Percentiles rank a stretch among this genome's conserved stretches.
Evolutionary conservation across 2,797 vertebrate genomes (phyloP).

Genomic region (Sardinella longiceps): DNA sequence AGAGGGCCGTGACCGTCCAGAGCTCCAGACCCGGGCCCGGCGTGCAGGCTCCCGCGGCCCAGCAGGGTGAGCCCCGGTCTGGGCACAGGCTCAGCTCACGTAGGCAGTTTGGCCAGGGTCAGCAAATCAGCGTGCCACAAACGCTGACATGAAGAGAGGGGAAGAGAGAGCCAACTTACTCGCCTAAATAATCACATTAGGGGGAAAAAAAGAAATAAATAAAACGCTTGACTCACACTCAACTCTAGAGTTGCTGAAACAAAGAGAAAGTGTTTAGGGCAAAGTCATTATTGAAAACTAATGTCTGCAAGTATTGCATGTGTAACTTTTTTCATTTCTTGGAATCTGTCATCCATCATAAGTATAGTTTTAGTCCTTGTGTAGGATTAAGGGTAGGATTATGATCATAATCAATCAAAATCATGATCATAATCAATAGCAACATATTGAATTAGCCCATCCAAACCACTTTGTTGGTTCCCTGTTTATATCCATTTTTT

Average conservation of each 20-base stretch:
- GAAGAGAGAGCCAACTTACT: not conserved
- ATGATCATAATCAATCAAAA: no score
- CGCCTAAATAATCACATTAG: not conserved
- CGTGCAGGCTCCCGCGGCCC: slow-evolving; percentile 54
- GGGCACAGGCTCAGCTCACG: not conserved
- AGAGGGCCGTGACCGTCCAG: slow-evolving; percentile 79
- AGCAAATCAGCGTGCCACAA: not conserved
- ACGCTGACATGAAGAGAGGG: not conserved
- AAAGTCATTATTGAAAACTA: not conserved
- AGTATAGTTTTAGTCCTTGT: not conserved
- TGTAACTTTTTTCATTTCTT: not conserved
- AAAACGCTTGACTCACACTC: not conserved
- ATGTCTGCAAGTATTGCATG: not conserved
- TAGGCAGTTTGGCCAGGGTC: not conserved
- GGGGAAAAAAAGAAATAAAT: not conserved
- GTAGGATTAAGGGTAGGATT: no score
- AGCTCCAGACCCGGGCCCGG: slow-evolving; percentile 70
- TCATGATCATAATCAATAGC: not conserved
- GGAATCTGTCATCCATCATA: not conserved
- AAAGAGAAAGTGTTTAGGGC: not conserved
- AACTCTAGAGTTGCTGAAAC: not conserved
- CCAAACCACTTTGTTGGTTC: no score
- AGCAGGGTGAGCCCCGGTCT: slow-evolving; percentile 76
- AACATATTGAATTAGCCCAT: not conserved
- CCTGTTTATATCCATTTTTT: no score